Evolutionary conservation across 2,888 invertebrate genomes (phyloP), one percentile per base, ranked within the genome.

Genomic region (Eupithecia abbreviata): DNA sequence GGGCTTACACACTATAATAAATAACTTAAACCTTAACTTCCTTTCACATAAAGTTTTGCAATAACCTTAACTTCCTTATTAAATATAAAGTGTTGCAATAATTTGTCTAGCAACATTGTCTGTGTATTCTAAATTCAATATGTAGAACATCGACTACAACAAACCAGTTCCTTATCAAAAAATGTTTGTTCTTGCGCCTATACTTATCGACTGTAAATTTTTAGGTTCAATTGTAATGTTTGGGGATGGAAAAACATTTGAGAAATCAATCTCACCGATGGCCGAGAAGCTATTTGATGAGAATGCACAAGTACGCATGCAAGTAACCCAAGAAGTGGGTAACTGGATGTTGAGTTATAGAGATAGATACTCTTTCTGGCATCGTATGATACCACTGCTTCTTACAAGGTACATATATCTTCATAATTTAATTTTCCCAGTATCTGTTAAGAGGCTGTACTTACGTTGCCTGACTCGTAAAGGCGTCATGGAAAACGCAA

Each of bases 341-440:
- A 93, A 95, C 68, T 98, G 98, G 98, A 94, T 98, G 88, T 88
- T 97, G 45, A 96, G 96, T 74, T 96, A 98, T 76, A 95, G 95
- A 73, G 98, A 99, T 89, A 95, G 99, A 83, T 99, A 99, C 88
- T 98, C 98, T 0, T 98, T 97, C 92, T 98, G 98, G 95, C 97
- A 97, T 88, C 97, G 97, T 83, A 96, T 99, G 84, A 95, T 99
- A 82, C 99, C 99, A 0, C 91, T 99, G 13, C 92, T 98, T 4
- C 91, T 99, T 55, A 98, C 98, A 67, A 97, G 98, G 96, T 97
- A 92, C 15, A 5, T 41, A 41, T 65, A 13, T 65, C n/a, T n/a
- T 15, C 7, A n/a, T 51, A 15, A 6, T 7, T n/a, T n/a, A 51
- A 6, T 51, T 51, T 62, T 4, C 18, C 10, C 12, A 30, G 55